Evolutionary conservation across 2,797 vertebrate genomes (phyloP), one percentile per base, ranked within the genome.

Genomic region (Triplophysa bombifrons): DNA sequence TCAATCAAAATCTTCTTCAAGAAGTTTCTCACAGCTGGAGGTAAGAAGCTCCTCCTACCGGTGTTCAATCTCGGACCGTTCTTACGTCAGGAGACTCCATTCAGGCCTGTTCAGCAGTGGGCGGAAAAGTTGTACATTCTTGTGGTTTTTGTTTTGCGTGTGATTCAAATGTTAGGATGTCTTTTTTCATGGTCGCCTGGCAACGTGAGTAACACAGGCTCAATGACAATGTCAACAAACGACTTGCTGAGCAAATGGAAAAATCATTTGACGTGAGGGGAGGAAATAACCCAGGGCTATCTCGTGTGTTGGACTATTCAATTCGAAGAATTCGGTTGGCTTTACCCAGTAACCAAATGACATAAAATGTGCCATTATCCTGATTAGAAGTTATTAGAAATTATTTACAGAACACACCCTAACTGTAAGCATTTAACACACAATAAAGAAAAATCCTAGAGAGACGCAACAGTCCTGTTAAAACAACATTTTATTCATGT

Each of bases 61-160:
- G 1, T 65, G 67, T 76, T 51, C 63, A 8, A 19, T 55, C 60
- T 74, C 34, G 30, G 55, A 50, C 38, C 12, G 27, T 30, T 72
- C 55, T 82, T 72, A 83, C 79, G 83, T 86, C 78, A 85, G 46
- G 17, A 77, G 34, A 66, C 67, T 67, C 30, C 48, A 66, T 79
- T 79, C 77, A 61, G 51, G 14, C 63, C 25, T 80, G 46, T 68
- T 74, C 68, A 48, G 74, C 73, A 72, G 76, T 75, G 84, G 82
- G 78, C 30, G 74, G 50, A 77, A 74, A 67, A 75, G 66, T 55
- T 44, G 76, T 67, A 77, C 84, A 85, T 88, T 81, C 81, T 81
- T 87, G 87, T 78, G 84, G 86, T 84, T 84, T 80, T 66, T 68
- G 72, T 78, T 82, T 78, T 84, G 81, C 76, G 80, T 84, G 78